These are phyloP conservation scores for Pogonus chalceus DNA, from an alignment of 1,140 invertebrate species.

Conservation along the genomic window DNA sequence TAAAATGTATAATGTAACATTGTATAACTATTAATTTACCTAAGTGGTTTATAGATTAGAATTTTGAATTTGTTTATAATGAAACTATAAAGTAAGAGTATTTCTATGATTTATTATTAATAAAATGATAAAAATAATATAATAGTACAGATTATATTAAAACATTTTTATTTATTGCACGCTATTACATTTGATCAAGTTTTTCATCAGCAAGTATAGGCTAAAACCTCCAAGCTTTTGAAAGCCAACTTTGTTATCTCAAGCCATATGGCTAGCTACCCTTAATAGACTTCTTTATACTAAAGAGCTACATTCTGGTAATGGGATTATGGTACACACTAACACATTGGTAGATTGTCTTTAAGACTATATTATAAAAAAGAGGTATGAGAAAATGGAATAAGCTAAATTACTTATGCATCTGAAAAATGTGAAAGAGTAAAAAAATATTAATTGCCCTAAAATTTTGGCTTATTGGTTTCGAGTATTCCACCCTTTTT, in stretches of 20 bases:
- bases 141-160: not conserved
- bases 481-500: not conserved
- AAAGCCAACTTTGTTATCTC: not conserved
- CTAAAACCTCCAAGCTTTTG: not conserved
- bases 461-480: conserved; percentile 5
- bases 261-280: not conserved
- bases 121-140: not conserved
- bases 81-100: too few species aligned
- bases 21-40: too few species aligned
- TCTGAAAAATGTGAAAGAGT: conserved; percentile 4
- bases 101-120: too few species aligned
- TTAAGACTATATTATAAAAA: conserved; percentile 4
- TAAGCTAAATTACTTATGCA: conserved; percentile 5
- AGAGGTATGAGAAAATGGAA: not conserved
- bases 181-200: not conserved
- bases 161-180: conserved; percentile 3
- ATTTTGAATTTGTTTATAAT: too few species aligned
- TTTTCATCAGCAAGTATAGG: not conserved
- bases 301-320: not conserved
- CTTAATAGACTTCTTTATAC: not conserved
- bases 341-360: conserved; percentile 4
- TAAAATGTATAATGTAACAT: too few species aligned
- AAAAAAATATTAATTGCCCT: conserved; percentile 7
- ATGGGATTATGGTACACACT: not conserved
- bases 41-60: too few species aligned